Evolutionary conservation across 2,888 invertebrate genomes (phyloP).

Genomic region (Blera fallax): DNA sequence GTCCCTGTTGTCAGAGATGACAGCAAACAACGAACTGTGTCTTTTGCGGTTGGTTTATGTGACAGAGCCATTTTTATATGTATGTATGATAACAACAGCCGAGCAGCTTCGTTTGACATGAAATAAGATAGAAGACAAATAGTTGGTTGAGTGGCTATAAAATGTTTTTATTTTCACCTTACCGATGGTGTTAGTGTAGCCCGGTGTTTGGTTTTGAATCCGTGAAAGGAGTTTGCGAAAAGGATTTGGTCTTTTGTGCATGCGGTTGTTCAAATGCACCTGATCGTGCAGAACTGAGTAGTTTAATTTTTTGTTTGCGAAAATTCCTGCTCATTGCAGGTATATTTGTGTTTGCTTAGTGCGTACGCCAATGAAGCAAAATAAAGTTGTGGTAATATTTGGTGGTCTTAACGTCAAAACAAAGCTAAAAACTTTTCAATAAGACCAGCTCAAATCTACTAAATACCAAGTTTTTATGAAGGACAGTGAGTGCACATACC

Average conservation of each 20-base stretch:
- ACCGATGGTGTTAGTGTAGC: background rate
- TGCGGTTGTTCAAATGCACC: background rate
- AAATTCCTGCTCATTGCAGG: background rate
- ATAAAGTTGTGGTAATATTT: background rate
- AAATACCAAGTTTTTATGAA: too few relatives aligned
- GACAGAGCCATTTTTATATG: conserved; percentile 35
- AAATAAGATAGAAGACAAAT: conserved; percentile 55
- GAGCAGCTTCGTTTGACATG: conserved; percentile 38
- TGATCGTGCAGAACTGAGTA: background rate
- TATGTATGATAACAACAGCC: conserved; percentile 19
- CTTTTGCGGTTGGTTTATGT: conserved; percentile 37
- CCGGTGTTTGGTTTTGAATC: background rate
- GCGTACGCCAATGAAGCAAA: conserved; percentile 37
- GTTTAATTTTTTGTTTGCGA: background rate
- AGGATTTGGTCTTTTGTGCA: conserved; percentile 27
- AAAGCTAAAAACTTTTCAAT: too few relatives aligned
- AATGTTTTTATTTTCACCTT: conserved; percentile 4
- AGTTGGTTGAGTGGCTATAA: conserved; percentile 27
- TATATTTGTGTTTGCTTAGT: conserved; percentile 19
- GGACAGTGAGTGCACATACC: too few relatives aligned
- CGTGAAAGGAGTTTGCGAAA: conserved; percentile 35
- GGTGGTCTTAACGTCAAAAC: too few relatives aligned
- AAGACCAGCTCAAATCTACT: too few relatives aligned
- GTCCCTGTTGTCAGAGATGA: conserved; percentile 55
- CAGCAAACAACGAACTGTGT: conserved; percentile 51